A percentile compares a stretch with the other conserved stretches of the same genome.
phyloP scores from a whole-genome alignment of 2,113 vertebrate genomes.

The Carlito syrichta region DNA sequence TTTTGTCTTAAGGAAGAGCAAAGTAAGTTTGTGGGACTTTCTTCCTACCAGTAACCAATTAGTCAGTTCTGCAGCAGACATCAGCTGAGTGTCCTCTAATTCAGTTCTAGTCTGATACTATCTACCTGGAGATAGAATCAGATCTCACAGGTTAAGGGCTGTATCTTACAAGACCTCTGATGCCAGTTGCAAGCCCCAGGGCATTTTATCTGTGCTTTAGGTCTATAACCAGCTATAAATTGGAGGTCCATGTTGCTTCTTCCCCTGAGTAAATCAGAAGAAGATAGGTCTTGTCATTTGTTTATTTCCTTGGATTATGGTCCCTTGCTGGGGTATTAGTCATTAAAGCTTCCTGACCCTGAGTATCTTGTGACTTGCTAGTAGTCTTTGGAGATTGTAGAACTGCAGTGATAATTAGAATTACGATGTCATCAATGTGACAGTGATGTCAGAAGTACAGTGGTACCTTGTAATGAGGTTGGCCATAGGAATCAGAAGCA shows the following conservation, averaged over 20 bases:
- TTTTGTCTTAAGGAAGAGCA: background rate
- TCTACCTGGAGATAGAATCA: background rate
- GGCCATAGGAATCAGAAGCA: background rate
- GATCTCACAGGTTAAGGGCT: background rate
- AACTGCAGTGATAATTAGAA: background rate
- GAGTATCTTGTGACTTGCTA: background rate
- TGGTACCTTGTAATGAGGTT: constrained; percentile 8
- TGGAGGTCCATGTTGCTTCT: background rate
- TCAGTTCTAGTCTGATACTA: background rate
- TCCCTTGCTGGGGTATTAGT: background rate
- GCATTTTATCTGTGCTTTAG: background rate
- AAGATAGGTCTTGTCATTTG: background rate
- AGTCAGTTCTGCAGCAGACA: background rate
- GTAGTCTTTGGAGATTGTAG: background rate
- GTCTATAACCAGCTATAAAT: background rate
- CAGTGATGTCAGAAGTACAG: constrained; percentile 19
- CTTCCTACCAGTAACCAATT: background rate
- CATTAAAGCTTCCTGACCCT: background rate
- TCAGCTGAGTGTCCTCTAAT: background rate
- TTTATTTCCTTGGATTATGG: background rate
- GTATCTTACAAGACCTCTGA: background rate
- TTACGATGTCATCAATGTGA: constrained; percentile 41
- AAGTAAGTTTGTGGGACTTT: background rate
- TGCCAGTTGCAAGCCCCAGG: background rate
- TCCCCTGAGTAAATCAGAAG: background rate